Evolutionary conservation across 2,113 vertebrate species (phyloP), one percentile per base, ranked within the genome.

Genomic region (Machaerirhynchus nigripectus): DNA sequence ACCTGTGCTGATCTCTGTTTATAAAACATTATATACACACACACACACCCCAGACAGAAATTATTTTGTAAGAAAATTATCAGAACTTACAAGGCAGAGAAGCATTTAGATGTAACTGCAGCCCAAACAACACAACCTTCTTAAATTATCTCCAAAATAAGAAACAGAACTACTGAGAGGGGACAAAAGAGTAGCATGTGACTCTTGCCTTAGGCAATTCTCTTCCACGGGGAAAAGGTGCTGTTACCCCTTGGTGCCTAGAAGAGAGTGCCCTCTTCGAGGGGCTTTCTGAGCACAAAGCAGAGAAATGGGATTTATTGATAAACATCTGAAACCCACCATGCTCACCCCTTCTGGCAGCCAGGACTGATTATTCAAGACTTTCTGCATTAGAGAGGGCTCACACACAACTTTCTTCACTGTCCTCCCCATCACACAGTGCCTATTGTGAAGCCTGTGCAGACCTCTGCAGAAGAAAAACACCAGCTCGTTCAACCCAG

Each of bases 361-460:
- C 7, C 13, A 13, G 65, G 59, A 60, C 21, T 39, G 9, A 35
- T 81, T 60, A 23, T n/a, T 69, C 31, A 37, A 67, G 78, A n/a
- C 35, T 47, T 53, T 49, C 33, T 73, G 64, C 77, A 14, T 4
- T 15, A 28, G 10, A 52, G 30, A 60, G 30, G 16, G 24, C 37
- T 92, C 59, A 46, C 20, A 15, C 7, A 17, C 0, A 0, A 21
- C 50, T 23, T 50, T 20, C 24, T 65, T 24, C 16, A 6, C 28
- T 9, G 6, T 13, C 13, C 33, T n/a, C 5, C 6, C 31, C 28
- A 31, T 15, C 57, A 46, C 6, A 4, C 18, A 12, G 37, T 6
- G 33, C 30, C 44, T 5, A 5, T 3, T 7, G 28, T 8, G 63
- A 37, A 63, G n/a, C 30, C 52, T 37, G 22, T 10, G 44, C 26